A percentile compares a stretch with the other conserved stretches of the same genome.
Conservation (phyloP, 2,888 invertebrate genomes). For the Palloptera scutellata region DNA sequence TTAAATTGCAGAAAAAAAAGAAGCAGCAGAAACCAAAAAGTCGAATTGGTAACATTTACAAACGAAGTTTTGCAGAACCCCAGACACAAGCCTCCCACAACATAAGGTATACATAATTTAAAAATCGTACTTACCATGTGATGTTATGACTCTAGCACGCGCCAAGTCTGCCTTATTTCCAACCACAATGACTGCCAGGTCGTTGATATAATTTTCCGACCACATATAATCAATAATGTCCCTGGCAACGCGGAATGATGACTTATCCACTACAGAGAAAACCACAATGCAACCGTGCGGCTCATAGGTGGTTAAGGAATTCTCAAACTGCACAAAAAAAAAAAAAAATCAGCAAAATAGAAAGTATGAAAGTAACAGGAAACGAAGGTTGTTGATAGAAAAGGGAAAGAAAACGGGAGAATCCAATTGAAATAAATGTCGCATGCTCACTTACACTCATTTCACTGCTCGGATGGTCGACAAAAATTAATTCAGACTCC, state of each 20-base stretch:
- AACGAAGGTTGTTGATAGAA: not conserved
- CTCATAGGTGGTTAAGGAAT: conserved; percentile 87
- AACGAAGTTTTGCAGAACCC: not conserved
- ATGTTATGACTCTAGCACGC: conserved; percentile 81
- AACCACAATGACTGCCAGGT: conserved; percentile 87
- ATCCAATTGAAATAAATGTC: not conserved
- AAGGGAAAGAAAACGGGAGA: conserved; percentile 3
- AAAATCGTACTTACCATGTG: conserved; percentile 72
- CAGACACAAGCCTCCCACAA: not conserved
- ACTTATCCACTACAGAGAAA: conserved; percentile 86
- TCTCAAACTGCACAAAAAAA: conserved; percentile 76
- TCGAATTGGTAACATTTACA: not conserved
- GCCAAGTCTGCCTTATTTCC: conserved; percentile 95
- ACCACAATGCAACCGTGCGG: conserved; percentile 92
- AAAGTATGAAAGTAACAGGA: not conserved
- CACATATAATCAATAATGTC: conserved; percentile 88
- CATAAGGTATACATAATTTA: not conserved
- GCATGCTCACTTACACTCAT: conserved; percentile 80
- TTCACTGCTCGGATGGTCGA: conserved; percentile 87
- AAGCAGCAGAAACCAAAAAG: not conserved
- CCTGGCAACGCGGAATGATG: conserved; percentile 83
- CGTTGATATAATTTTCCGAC: conserved; percentile 81
- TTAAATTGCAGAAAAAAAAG: not conserved
- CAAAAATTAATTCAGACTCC: conserved; percentile 89
- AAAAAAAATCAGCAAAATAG: conserved; percentile 10